Conservation (phyloP, 2,888 invertebrate species). For the Ophion slaviceki region DNA sequence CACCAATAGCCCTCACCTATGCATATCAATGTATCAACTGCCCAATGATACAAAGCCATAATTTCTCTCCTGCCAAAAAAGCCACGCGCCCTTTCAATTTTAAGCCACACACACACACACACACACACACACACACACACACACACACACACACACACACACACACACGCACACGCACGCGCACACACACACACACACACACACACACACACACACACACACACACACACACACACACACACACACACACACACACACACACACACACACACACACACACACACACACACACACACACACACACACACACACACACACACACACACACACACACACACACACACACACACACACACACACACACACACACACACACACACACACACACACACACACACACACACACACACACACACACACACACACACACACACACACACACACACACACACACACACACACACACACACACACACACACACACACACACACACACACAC, state of each 20-base stretch:
- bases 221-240: too few relatives aligned
- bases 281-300: too few relatives aligned
- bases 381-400: neutral
- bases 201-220: too few relatives aligned
- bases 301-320: too few relatives aligned
- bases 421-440: neutral
- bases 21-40: neutral
- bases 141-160: neutral
- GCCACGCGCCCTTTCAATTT: neutral
- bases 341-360: too few relatives aligned
- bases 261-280: too few relatives aligned
- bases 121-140: constrained; percentile 14
- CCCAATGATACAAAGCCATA: constrained; percentile 63
- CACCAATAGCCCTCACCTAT: constrained; percentile 32
- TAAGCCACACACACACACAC: neutral
- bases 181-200: too few relatives aligned
- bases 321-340: too few relatives aligned
- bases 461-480: neutral
- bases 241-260: too few relatives aligned
- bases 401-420: neutral
- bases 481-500: too few relatives aligned
- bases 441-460: constrained; percentile 7
- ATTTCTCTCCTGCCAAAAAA: constrained; percentile 36
- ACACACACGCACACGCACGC: too few relatives aligned
- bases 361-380: neutral